Evolutionary conservation across 2,113 vertebrate genomes (phyloP), one percentile per base, ranked within the genome.

Genomic region (Strigops habroptila): DNA sequence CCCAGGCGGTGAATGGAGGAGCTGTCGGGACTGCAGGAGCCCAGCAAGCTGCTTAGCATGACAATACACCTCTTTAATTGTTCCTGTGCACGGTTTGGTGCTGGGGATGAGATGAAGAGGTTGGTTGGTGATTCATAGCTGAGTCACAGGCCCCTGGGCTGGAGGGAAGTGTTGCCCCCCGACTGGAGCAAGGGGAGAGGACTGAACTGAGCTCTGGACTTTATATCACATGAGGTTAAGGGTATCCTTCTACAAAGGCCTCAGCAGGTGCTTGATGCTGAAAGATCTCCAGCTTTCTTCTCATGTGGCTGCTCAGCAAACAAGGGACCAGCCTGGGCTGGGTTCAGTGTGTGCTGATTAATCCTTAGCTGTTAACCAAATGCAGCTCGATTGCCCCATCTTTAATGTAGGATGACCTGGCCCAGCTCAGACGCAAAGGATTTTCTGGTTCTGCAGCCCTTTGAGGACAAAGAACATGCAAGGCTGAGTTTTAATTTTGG

Each of bases 371-470:
- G 48, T 78, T 74, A 94, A 67, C 18, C 8, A 57, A 86, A 91
- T 31, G 27, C 39, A 73, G 59, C 19, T 84, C 84, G 76, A 35
- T 74, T 77, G 87, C 57, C 67, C 65, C 22, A 14, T 44, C 62
- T 76, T 68, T 64, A 68, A 68, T 33, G 25, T 13, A 67, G 52
- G 30, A 52, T 91, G 90, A 71, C 78, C 65, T 60, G 78, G 31
- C 77, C 60, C 51, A 84, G 43, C 62, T 95, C 51, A 30, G 23
- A 57, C 82, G 18, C 6, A 19, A 94, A 77, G 46, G 62, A 52
- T 49, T 93, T 93, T 85, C 90, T 93, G 69, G 90, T 87, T 95
- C 87, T 91, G 48, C 85, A 87, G 78, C 70, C 94, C 82, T 92
- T 71, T 30, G 46, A 53, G 77, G 70, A 30, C 71, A 39, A 88